Percentiles rank a stretch among this genome's conserved stretches.
Evolutionary conservation across 2,888 invertebrate genomes (phyloP).

Genomic region (Acrocyrtus sp.): DNA sequence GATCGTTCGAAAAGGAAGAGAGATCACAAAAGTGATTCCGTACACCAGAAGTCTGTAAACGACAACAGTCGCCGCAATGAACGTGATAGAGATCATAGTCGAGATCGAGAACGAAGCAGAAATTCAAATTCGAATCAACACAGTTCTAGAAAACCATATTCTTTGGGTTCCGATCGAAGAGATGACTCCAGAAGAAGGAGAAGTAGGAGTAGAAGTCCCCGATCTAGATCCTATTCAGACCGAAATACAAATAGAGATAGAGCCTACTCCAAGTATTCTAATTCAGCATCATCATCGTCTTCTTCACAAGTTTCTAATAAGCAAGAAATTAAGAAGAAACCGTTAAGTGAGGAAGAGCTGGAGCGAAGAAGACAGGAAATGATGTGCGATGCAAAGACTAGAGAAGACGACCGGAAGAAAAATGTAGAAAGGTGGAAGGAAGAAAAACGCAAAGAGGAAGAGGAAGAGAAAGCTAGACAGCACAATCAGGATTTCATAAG

Average conservation of each 20-base stretch:
- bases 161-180: too few relatives aligned
- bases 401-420: slow-evolving; percentile 67
- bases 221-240: neutral
- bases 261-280: neutral
- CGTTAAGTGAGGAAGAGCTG: slow-evolving; percentile 72
- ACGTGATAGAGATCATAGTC: slow-evolving; percentile 20
- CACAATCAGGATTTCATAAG: slow-evolving; percentile 65
- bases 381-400: slow-evolving; percentile 79
- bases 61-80: slow-evolving; percentile 16
- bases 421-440: slow-evolving; percentile 67
- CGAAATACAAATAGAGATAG: too few relatives aligned
- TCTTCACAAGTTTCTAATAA: slow-evolving; percentile 1
- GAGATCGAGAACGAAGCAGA: slow-evolving; percentile 22
- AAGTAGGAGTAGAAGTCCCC: slow-evolving; percentile 32
- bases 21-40: slow-evolving; percentile 60
- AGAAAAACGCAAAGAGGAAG: slow-evolving; percentile 66
- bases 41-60: too few relatives aligned
- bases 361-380: slow-evolving; percentile 80
- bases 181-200: slow-evolving; percentile 3
- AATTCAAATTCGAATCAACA: too few relatives aligned
- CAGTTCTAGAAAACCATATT: too few relatives aligned
- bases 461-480: slow-evolving; percentile 61
- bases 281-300: slow-evolving; percentile 15
- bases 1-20: slow-evolving; percentile 63
- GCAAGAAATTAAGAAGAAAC: slow-evolving; percentile 1